Base-by-base conservation (phyloP, 2,888 invertebrate species). In the Arge pagana region DNA sequence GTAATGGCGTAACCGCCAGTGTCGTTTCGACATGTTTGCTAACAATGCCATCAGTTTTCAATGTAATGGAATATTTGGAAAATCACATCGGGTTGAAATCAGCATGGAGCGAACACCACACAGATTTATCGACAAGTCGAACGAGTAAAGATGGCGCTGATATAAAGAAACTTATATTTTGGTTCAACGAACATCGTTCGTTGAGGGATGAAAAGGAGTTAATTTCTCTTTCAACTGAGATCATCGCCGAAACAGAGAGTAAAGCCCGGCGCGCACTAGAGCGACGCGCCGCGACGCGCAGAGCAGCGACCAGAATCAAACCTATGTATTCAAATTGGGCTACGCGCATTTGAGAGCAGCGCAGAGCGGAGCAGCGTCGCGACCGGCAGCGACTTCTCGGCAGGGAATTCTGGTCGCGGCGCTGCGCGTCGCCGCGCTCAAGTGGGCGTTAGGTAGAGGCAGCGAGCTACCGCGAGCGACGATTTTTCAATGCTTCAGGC, bases 181-280 rank as follows among this genome's bases (percentile, higher is more conserved):
- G 62, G 61, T 53, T 65, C 11, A n/a, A 53, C 19, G 30, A 58
- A 23, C 63, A 61, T 33, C 23, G 50, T 21, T 62, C 63, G 37
- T 63, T 67, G 40, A 41, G 43, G 40, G 30, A 13, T 19, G 39
- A 28, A 28, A 35, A 35, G 11, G 26, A 37, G 3, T 39, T 57
- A 7, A 19, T 50, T 13, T 60, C 53, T 3, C 35, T 62, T 18
- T 52, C 52, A 15, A 56, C 54, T 16, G 63, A 61, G 6, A 26
- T 65, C 7, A 39, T 58, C 21, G 63, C 58, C 33, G 48, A 40
- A 5, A 6, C 24, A n/a, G 28, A 30, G 1, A n/a, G n/a, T n/a
- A n/a, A n/a, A n/a, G n/a, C n/a, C n/a, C n/a, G n/a, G n/a, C n/a
- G n/a, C n/a, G n/a, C n/a, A n/a, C n/a, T n/a, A n/a, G n/a, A n/a